These are phyloP conservation scores for Sinocyclocheilus anshuiensis DNA, from an alignment of 2,113 vertebrate species.

Conservation along the genomic window DNA sequence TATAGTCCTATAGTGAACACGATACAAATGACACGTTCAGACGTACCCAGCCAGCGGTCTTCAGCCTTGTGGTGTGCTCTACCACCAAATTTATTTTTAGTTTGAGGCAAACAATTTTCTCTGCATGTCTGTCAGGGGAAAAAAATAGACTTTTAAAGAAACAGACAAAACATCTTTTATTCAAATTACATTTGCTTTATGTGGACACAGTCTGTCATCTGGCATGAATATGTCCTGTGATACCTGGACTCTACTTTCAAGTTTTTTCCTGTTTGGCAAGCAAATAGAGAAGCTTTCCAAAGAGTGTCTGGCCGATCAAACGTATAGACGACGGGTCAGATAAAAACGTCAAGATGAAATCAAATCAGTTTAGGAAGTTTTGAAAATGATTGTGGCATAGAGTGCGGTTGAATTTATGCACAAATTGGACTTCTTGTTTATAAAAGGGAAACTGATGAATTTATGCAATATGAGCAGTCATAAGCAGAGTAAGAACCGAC, in stretches of 20 bases:
- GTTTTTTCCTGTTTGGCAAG: not conserved
- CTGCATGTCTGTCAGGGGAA: not conserved
- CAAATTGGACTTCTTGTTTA: not conserved
- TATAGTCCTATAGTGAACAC: conserved; percentile 1
- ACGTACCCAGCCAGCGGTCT: conserved; percentile 18
- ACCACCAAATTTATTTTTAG: conserved; percentile 36
- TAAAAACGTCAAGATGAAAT: conserved; percentile 1
- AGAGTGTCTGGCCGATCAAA: not conserved
- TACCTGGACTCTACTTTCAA: not conserved
- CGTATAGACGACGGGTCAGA: not conserved
- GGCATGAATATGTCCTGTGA: not conserved
- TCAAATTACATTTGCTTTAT: not conserved
- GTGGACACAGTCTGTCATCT: not conserved
- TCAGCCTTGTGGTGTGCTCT: conserved; percentile 19
- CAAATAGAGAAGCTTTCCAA: not conserved
- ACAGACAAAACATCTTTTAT: conserved; percentile 26
- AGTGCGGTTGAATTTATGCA: not conserved
- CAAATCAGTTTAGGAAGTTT: not conserved
- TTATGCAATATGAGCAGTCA: conserved; percentile 8
- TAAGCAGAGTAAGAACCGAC: conserved; percentile 3
- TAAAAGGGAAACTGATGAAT: not conserved
- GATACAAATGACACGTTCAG: conserved; percentile 31
- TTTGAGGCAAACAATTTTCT: conserved; percentile 23
- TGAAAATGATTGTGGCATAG: not conserved
- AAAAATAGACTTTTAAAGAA: not conserved